A percentile compares a stretch with the other conserved stretches of the same genome.
Conservation (phyloP, 2,113 vertebrate genomes). For the Syrrhaptes paradoxus region DNA sequence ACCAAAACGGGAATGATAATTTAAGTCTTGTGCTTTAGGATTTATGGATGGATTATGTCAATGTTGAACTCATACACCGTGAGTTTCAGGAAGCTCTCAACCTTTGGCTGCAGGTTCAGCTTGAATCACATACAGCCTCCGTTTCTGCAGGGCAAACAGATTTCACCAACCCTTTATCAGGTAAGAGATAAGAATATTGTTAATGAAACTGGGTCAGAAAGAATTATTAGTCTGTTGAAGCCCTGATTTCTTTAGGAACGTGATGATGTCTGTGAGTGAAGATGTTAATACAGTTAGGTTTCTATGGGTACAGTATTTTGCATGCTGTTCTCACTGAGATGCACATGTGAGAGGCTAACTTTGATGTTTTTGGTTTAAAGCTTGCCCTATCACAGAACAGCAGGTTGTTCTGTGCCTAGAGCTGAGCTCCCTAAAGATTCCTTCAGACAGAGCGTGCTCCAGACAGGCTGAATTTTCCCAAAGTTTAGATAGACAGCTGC, state of each 20-base stretch:
- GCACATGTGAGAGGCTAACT: background rate
- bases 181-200: conserved; percentile 60
- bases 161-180: conserved; percentile 80
- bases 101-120: conserved; percentile 84
- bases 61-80: conserved; percentile 86
- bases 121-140: conserved; percentile 77
- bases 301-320: background rate
- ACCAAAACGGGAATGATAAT: background rate
- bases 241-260: background rate
- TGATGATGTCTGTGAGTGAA: background rate
- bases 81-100: conserved; percentile 85
- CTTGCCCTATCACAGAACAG: background rate
- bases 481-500: background rate
- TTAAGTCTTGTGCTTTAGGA: conserved; percentile 73
- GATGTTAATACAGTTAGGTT: background rate
- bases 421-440: background rate
- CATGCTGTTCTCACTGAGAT: background rate
- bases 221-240: background rate
- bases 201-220: background rate
- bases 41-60: conserved; percentile 92
- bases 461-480: background rate
- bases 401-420: background rate
- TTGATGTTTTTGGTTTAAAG: background rate
- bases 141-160: conserved; percentile 75
- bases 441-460: background rate